Evolutionary conservation across 2,797 vertebrate species (phyloP), one percentile per base, ranked within the genome.

Genomic region (Danio albolineatus): DNA sequence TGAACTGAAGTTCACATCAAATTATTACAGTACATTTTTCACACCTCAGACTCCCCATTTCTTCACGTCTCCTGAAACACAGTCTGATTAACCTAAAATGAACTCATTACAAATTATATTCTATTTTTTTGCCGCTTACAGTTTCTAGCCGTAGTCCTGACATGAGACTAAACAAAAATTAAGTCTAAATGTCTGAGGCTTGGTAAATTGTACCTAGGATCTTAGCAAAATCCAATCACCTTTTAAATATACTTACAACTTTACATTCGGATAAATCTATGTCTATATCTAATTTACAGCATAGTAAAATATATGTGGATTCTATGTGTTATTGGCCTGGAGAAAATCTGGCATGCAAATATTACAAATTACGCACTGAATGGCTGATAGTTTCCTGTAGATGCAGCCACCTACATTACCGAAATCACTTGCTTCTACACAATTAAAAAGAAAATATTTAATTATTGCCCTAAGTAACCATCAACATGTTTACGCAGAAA

Each of bases 11-110:
- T 65, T 71, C 64, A 89, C 84, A 88, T 57, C 83, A 73, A 28
- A 28, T 28, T 85, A 76, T 87, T 88, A 91, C 90, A 92, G 90
- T 90, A 92, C 89, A n/a, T 84, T 85, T 89, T 56, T 83, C 84
- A 80, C 46, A 82, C 82, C 74, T 80, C 61, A 72, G 65, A 81
- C 83, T 82, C 59, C 36, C 53, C 83, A 51, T 10, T 28, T 65
- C 69, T 82, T 77, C 85, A 88, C 90, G 89, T 90, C 90, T 90
- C 89, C 86, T 86, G 85, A 73, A 71, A 38, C 85, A 89, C 9
- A 6, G 74, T 51, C 39, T 89, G 87, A 48, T 85, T 85, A 85
- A 54, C 21, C 87, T 86, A 73, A 84, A 88, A 84, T 83, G 10
- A 82, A 53, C 48, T 72, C 51, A 85, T 43, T 54, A 77, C 67